Base-by-base conservation (phyloP, 1,140 invertebrate species). In the Campoletis sonorensis region DNA sequence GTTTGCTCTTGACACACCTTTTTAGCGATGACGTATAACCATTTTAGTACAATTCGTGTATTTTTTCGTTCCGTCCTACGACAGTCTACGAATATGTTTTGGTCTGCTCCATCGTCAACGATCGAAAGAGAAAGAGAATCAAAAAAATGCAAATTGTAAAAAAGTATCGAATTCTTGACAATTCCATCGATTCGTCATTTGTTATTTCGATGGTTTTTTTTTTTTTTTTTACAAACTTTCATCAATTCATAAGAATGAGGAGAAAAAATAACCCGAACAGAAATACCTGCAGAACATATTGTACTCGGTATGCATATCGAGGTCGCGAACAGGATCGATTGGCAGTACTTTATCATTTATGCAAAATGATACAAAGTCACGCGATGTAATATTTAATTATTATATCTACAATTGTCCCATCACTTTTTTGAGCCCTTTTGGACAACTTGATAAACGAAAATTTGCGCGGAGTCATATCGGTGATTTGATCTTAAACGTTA, bases 261-360 rank as follows among this genome's bases (percentile, higher is more conserved):
- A 45, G 40, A 45, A 3, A 51, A n/a, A 54, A 54, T 54, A 54
- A 54, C n/a, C 51, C 16, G 51, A 54, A 54, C 51, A 8, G 51
- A 54, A 54, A 54, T 54, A 54, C 16, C 51, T 54, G 40, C 40
- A 11, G 8, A 45, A 54, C 51, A 21, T n/a, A 54, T n/a, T 54
- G 51, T 54, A 11, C n/a, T 21, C n/a, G 18, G 51, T 54, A 8
- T 18, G 51, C 51, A n/a, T 21, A 21, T 54, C 51, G 51, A 54
- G 51, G 51, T 54, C 51, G 51, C 51, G 1, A 21, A 54, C 51
- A n/a, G 51, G 51, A 54, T 54, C 51, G 51, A 54, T 54, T 21
- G n/a, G n/a, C 51, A 8, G 51, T 54, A 54, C 51, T 54, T 54
- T 54, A 54, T 54, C 51, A 54, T 54, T 54, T 54, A 54, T 54